Conservation (phyloP, 2,113 vertebrate species). For the Lophura nycthemera region DNA sequence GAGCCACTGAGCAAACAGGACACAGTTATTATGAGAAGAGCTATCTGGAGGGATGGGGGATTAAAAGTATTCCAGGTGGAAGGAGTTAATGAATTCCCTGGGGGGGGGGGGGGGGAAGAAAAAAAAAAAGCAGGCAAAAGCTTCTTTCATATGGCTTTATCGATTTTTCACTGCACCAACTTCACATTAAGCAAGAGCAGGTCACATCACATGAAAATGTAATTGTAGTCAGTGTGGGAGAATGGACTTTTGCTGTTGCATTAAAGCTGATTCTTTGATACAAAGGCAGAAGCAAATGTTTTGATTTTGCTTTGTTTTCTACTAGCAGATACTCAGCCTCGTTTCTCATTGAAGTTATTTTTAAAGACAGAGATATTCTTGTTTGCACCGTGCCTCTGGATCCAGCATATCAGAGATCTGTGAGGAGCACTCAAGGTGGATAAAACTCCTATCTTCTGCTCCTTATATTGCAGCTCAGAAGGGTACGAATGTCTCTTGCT, state of each 20-base stretch:
- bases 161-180: not conserved
- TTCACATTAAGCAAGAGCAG: not conserved
- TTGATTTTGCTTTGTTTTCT: not conserved
- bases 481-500: not conserved
- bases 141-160: not conserved
- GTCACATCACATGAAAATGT: not conserved
- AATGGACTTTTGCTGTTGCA: not conserved
- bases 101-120: too few species aligned
- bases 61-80: not conserved
- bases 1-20: not conserved
- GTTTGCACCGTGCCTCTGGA: not conserved
- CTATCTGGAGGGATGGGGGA: not conserved
- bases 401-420: not conserved
- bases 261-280: not conserved
- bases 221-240: not conserved
- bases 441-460: not conserved
- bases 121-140: not conserved
- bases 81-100: not conserved
- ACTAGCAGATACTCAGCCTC: not conserved
- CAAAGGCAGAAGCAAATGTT: not conserved
- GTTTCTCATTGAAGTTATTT: not conserved
- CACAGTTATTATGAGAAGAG: not conserved
- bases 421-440: not conserved
- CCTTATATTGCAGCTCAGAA: not conserved
- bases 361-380: not conserved